These are phyloP conservation scores for Dissostichus mawsoni DNA, from an alignment of 2,113 vertebrate species.

Conservation along the genomic window DNA sequence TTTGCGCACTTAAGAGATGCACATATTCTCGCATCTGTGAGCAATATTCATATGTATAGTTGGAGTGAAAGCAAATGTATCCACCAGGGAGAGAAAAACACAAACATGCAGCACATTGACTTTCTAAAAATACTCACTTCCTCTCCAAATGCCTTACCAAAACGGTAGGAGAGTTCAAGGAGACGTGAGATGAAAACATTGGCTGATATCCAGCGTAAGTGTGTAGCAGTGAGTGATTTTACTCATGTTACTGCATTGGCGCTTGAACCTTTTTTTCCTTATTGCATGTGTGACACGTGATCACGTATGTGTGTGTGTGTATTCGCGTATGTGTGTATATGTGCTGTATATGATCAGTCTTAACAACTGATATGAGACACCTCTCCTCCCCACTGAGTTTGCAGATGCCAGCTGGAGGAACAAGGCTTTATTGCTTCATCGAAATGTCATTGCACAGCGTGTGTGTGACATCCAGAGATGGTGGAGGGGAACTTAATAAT, in stretches of 20 bases:
- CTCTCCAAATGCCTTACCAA: constrained; percentile 45
- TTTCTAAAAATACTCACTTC: constrained; percentile 69
- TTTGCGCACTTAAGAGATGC: constrained; percentile 47
- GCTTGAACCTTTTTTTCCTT: not conserved
- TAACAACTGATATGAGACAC: constrained; percentile 65
- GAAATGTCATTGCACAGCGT: constrained; percentile 74
- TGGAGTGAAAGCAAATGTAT: constrained; percentile 54
- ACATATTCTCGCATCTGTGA: constrained; percentile 55
- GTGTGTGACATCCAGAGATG: constrained; percentile 39
- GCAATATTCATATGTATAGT: constrained; percentile 53
- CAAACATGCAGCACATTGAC: constrained; percentile 52
- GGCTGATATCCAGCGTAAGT: constrained; percentile 53
- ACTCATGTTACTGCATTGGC: constrained; percentile 8
- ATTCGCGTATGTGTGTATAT: constrained; percentile 24
- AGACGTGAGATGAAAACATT: constrained; percentile 67
- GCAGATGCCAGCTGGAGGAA: constrained; percentile 77
- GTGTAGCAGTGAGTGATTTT: constrained; percentile 32
- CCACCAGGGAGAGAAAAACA: constrained; percentile 56
- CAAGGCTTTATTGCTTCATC: constrained; percentile 72
- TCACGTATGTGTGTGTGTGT: constrained; percentile 11
- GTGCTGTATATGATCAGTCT: constrained; percentile 51
- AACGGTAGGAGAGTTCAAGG: constrained; percentile 59
- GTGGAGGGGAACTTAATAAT: constrained; percentile 64
- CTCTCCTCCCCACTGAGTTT: constrained; percentile 69
- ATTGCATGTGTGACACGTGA: constrained; percentile 10